Conservation (phyloP, 2,888 invertebrate genomes). For the Blera fallax region DNA sequence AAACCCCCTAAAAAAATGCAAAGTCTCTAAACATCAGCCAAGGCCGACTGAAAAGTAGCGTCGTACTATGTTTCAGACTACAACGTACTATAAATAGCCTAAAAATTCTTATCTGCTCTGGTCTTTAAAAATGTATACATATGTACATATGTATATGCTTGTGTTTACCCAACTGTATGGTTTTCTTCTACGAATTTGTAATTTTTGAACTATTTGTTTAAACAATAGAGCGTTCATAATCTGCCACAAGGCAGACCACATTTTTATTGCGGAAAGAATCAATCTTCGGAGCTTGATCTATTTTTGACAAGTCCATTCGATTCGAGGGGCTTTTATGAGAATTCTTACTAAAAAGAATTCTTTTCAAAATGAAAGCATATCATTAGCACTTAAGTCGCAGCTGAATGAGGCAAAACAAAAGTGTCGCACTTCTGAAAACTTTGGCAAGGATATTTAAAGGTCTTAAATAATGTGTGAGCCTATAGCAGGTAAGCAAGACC, state of each 20-base stretch:
- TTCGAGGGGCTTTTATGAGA: no score
- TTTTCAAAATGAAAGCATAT: no score
- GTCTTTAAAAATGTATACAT: no score
- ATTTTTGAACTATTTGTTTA: not conserved
- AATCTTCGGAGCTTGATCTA: not conserved
- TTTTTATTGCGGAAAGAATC: not conserved
- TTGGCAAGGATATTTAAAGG: no score
- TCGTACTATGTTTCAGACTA: not conserved
- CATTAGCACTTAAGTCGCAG: no score
- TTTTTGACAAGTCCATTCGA: no score
- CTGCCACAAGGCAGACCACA: no score
- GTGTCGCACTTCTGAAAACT: no score
- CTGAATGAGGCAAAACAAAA: no score
- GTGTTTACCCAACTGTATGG: not conserved
- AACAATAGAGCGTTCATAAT: not conserved
- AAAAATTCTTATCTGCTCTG: not conserved
- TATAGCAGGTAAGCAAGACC: no score
- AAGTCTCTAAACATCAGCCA: not conserved
- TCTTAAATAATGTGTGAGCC: no score
- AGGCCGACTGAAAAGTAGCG: not conserved
- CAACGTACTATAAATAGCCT: not conserved
- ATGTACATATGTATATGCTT: not conserved
- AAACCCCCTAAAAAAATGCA: not conserved
- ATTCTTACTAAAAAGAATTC: no score
- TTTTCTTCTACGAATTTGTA: not conserved